These are phyloP conservation scores for Drosophila mayaguana DNA, from an alignment of 2,888 invertebrate species.

Conservation along the genomic window DNA sequence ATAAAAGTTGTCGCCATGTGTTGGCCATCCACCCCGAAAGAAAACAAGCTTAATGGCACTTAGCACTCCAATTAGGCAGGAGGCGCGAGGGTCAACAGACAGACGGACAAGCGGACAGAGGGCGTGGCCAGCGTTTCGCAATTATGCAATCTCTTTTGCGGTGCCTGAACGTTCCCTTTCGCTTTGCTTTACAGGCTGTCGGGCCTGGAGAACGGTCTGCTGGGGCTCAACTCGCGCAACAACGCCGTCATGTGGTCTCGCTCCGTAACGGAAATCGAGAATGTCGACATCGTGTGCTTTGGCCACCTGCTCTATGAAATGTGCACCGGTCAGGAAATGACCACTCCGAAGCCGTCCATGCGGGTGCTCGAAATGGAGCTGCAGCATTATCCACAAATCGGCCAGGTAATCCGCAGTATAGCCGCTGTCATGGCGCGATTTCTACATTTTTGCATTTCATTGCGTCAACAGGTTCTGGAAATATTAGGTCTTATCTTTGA, in stretches of 20 bases:
- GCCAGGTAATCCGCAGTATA: conserved; percentile 54
- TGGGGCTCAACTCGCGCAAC: conserved; percentile 88
- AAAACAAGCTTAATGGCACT: conserved; percentile 15
- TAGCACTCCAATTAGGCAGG: conserved; percentile 6
- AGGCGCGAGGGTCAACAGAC: neutral
- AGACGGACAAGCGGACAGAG: too few species aligned
- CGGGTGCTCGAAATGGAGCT: conserved; percentile 90
- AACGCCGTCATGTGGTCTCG: conserved; percentile 87
- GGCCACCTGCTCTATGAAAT: conserved; percentile 96
- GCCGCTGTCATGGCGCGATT: neutral
- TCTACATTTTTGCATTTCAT: neutral
- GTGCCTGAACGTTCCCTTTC: neutral
- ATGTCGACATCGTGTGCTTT: conserved; percentile 90
- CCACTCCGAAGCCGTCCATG: conserved; percentile 90
- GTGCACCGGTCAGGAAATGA: conserved; percentile 94
- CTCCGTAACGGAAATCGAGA: conserved; percentile 85
- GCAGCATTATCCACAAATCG: conserved; percentile 90
- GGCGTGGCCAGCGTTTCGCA: conserved; percentile 21
- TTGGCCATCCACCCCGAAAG: conserved; percentile 26
- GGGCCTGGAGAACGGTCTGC: conserved; percentile 93
- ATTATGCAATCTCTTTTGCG: conserved; percentile 49
- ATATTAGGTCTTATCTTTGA: conserved; percentile 92
- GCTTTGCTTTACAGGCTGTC: conserved; percentile 87
- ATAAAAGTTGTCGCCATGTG: conserved; percentile 57
- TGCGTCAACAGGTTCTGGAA: conserved; percentile 88